Evolutionary conservation across 23 tunicate genomes (phyloP), one percentile per base, ranked within the genome.

Genomic region (Trididemnum miniatum): DNA sequence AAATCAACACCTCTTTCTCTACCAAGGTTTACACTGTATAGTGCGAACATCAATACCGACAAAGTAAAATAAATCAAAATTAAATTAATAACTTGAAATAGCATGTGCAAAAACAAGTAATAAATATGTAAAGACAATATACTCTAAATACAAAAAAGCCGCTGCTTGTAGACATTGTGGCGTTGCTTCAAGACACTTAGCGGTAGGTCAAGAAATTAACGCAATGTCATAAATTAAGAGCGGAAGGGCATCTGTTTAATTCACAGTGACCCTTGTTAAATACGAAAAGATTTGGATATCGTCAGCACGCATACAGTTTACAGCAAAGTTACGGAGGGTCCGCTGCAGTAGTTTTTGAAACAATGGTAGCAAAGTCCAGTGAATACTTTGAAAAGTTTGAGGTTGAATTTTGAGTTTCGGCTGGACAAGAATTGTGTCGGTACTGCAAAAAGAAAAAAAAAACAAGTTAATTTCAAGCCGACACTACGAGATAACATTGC

Each of bases 251-350:
- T 20, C 67, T 62, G 67, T 4, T 49, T 62, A 44, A 44, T 62
- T 62, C 67, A 62, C 67, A 62, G 67, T 62, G 67, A 20, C 67
- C 67, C 29, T 62, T n/a, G 12, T 49, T 49, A 12, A 44, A 44
- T 44, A 7, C 15, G 54, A 44, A 15, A 44, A 44, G 54, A 7
- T 7, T 44, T 15, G 54, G 54, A 44, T 7, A 44, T 44, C 54
- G 54, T 44, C 12, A 9, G 54, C 15, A 44, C 54, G 54, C 54
- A 9, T 44, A 7, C 9, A 9, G 15, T 9, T 44, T 44, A 44
- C 54, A 44, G 54, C 54, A 44, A 15, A 7, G 54, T 44, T 7
- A 44, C 54, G 54, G 54, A 44, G 12, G 9, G 54, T n/a, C n/a
- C n/a, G 15, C 54, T 44, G 54, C 54, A 44, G 15, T 7, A 44